Percentiles rank a stretch among this genome's conserved stretches.
Evolutionary conservation across 2,113 vertebrate genomes (phyloP).

Genomic region (Sinocyclocheilus anshuiensis): DNA sequence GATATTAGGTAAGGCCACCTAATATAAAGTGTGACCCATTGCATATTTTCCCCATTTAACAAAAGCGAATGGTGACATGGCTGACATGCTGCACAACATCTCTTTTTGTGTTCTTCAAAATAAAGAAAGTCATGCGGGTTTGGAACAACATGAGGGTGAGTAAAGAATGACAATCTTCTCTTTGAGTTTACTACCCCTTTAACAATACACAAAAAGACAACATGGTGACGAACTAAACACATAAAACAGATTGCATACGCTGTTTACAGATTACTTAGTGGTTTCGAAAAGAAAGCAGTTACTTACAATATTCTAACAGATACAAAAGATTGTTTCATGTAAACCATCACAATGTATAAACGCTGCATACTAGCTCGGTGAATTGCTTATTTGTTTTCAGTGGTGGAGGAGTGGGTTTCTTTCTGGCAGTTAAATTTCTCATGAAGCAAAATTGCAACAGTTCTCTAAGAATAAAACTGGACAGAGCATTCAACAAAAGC

Average conservation of each 20-base stretch:
- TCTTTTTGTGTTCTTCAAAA: background rate
- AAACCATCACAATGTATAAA: background rate
- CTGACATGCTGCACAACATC: background rate
- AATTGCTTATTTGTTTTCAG: background rate
- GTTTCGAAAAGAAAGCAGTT: no score
- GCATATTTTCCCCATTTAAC: background rate
- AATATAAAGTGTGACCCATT: background rate
- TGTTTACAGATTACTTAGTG: background rate
- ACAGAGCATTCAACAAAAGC: background rate
- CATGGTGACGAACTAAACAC: background rate
- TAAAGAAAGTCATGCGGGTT: background rate
- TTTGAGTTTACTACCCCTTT: background rate
- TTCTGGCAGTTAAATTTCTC: background rate
- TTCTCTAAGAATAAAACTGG: background rate
- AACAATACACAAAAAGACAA: background rate
- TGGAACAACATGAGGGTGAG: background rate
- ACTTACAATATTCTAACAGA: background rate
- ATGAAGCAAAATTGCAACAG: background rate
- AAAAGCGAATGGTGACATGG: background rate
- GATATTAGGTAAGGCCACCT: background rate
- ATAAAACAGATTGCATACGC: background rate
- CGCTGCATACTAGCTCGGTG: background rate
- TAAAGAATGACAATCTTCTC: background rate
- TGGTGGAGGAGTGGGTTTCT: background rate
- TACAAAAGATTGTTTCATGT: background rate